Evolutionary conservation across 2,797 vertebrate species (phyloP), one percentile per base, ranked within the genome.

Genomic region (Limosa lapponica): DNA sequence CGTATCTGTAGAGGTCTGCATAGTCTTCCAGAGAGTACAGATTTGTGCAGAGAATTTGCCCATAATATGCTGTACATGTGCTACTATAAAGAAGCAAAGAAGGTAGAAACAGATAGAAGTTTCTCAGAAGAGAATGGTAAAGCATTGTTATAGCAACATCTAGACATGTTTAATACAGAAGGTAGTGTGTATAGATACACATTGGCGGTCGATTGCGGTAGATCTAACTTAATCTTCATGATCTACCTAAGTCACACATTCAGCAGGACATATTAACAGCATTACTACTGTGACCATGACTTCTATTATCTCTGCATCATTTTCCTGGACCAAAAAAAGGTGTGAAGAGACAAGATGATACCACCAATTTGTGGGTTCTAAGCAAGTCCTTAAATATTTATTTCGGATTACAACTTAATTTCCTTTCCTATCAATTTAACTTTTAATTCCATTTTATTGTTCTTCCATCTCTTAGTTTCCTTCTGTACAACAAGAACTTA

Each of bases 181-280:
- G 16, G 13, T 28, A 87, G 46, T 12, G 9, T 44, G 27, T 44
- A 14, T 20, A 48, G 54, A 17, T 10, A 30, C 2, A 59, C 10
- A 25, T 12, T 1, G 2, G 1, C 36, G 13, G 14, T 37, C 5
- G 24, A 1, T 43, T 48, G 65, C 39, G 16, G 34, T 28, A 64
- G 25, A 27, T 25, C 69, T 77, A 36, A 43, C 20, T 71, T 62
- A 43, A 71, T 36, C 44, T 25, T 69, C 18, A 8, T 5, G 8
- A 44, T 57, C 24, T 61, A 18, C 2, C 0, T 4, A 22, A 82
- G 8, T 62, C 10, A 7, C 7, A 43, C 18, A 7, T 44, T 37
- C 17, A 61, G 8, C 43, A 83, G 44, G 22, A 24, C 23, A 4
- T 37, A 28, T 13, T 32, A 41, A 41, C 71, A 59, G 32, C 27